Evolutionary conservation across 2,113 vertebrate genomes (phyloP).

Genomic region (Perognathus longimembris): DNA sequence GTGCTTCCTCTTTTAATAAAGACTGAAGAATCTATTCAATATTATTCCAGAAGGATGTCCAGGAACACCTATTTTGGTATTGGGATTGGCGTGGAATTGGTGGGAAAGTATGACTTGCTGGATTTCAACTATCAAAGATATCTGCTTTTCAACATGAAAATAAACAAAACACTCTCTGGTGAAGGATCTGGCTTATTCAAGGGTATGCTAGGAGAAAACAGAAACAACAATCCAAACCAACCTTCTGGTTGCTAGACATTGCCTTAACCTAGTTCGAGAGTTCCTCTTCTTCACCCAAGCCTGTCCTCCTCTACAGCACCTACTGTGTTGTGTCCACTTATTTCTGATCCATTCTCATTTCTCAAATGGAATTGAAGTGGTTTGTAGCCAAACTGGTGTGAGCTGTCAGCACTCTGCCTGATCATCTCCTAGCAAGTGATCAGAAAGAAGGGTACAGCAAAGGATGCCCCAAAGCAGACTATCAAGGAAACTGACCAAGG

Average conservation of each 20-base stretch:
- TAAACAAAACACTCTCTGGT: neutral
- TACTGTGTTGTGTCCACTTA: neutral
- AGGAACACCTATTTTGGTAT: neutral
- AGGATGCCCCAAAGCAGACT: neutral
- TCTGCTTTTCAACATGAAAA: neutral
- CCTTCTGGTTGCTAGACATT: neutral
- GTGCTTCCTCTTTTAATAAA: neutral
- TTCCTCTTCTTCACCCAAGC: slow-evolving; percentile 8
- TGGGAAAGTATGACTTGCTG: neutral
- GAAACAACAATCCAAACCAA: neutral
- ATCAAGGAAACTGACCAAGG: neutral
- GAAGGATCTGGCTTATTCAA: neutral
- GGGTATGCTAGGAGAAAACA: neutral
- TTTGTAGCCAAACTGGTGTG: slow-evolving; percentile 13
- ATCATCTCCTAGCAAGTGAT: neutral
- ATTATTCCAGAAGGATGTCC: neutral
- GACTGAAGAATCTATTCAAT: neutral
- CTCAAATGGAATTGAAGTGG: neutral
- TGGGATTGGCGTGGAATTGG: neutral
- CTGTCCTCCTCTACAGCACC: neutral
- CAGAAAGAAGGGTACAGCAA: neutral
- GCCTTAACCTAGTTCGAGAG: neutral
- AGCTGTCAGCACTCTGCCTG: slow-evolving; percentile 33
- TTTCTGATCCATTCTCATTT: slow-evolving; percentile 7
- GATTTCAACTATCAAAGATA: neutral